A percentile compares a stretch with the other conserved stretches of the same genome.
Conservation (phyloP, 2,888 invertebrate genomes). For the Cetonia aurata region DNA sequence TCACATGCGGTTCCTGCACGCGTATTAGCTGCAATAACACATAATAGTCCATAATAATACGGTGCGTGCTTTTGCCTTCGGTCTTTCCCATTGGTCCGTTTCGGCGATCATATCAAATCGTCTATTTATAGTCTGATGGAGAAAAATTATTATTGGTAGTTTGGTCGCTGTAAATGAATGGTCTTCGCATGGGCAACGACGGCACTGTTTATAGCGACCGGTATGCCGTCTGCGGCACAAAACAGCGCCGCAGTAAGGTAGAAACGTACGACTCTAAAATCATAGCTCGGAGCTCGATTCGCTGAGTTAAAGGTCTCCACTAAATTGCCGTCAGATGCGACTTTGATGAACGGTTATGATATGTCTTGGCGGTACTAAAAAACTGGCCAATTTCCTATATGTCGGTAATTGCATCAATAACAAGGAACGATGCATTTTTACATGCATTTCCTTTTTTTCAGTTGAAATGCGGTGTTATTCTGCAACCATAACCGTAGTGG, state of each 20-base stretch:
- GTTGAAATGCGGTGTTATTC: too few relatives aligned
- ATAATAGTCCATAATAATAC: constrained; percentile 67
- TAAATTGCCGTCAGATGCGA: constrained; percentile 64
- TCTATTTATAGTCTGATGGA: constrained; percentile 67
- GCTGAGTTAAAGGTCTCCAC: constrained; percentile 39
- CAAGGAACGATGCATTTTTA: too few relatives aligned
- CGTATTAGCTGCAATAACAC: constrained; percentile 67
- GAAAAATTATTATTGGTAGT: constrained; percentile 67
- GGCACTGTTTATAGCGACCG: constrained; percentile 21
- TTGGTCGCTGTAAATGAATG: constrained; percentile 63
- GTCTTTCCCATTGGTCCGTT: constrained; percentile 62
- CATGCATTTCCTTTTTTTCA: too few relatives aligned
- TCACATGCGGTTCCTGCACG: constrained; percentile 62
- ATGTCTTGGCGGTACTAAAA: constrained; percentile 11
- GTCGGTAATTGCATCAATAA: too few relatives aligned
- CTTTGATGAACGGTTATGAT: constrained; percentile 64
- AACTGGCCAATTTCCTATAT: background rate
- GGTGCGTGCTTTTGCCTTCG: constrained; percentile 62
- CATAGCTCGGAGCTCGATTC: constrained; percentile 59
- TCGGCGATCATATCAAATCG: constrained; percentile 66
- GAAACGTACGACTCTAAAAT: constrained; percentile 62
- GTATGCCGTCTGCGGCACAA: constrained; percentile 46
- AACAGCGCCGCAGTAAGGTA: constrained; percentile 53
- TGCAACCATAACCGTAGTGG: too few relatives aligned
- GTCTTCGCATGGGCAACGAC: constrained; percentile 52